Conservation (phyloP, 92 coral and sea anemone species). For the Micromussa lordhowensis region DNA sequence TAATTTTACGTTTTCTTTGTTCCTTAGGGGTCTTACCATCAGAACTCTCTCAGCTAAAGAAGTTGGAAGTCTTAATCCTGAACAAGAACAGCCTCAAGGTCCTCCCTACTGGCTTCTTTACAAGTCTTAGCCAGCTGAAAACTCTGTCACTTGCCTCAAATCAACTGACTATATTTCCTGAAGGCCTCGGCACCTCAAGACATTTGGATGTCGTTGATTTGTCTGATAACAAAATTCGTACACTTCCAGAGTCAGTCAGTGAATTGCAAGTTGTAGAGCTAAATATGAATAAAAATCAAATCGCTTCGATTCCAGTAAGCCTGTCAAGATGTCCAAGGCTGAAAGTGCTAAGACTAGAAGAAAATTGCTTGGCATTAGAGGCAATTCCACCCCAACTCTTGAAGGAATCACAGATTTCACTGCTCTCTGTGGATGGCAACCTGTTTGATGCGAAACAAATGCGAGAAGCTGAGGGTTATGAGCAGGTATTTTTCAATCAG, state of each 20-base stretch:
- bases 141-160: constrained; percentile 80
- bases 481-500: constrained; percentile 67
- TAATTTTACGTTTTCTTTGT: not conserved
- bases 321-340: constrained; percentile 81
- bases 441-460: constrained; percentile 81
- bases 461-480: constrained; percentile 85
- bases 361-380: constrained; percentile 83
- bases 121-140: constrained; percentile 78
- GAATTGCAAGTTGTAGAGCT: constrained; percentile 89
- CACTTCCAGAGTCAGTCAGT: constrained; percentile 81
- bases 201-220: constrained; percentile 86
- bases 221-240: constrained; percentile 80
- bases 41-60: constrained; percentile 80
- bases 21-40: constrained; percentile 68
- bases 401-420: constrained; percentile 84
- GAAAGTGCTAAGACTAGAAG: constrained; percentile 88
- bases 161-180: constrained; percentile 84
- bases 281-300: constrained; percentile 83
- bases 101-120: constrained; percentile 75
- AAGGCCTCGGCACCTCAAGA: constrained; percentile 73
- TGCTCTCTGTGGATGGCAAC: constrained; percentile 91
- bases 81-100: constrained; percentile 67
- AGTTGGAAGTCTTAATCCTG: constrained; percentile 79
- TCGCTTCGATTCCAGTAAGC: constrained; percentile 72
- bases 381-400: constrained; percentile 72